Conservation (phyloP, 2,113 vertebrate species). For the Aegithalos caudatus region DNA sequence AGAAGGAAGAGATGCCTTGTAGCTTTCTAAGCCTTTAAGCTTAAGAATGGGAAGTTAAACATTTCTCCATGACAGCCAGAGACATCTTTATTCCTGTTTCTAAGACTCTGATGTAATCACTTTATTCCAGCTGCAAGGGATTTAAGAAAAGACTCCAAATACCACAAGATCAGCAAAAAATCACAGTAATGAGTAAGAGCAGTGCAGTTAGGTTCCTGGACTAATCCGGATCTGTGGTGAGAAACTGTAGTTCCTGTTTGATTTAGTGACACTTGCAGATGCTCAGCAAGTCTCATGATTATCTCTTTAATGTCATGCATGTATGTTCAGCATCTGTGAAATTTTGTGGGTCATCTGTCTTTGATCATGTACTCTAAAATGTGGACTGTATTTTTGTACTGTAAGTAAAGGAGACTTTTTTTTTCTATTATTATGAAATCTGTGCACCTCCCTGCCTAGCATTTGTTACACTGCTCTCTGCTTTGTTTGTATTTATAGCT, state of each 20-base stretch:
- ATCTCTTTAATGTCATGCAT: background rate
- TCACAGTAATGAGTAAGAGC: background rate
- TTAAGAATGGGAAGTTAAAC: background rate
- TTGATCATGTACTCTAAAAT: background rate
- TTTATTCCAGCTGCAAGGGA: constrained; percentile 14
- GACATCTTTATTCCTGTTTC: background rate
- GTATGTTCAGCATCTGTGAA: background rate
- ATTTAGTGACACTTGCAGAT: background rate
- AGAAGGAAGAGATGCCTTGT: background rate
- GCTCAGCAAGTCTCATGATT: background rate
- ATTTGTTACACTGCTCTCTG: background rate
- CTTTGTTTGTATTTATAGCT: background rate
- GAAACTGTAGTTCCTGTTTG: background rate
- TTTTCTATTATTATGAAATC: background rate
- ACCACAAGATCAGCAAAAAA: constrained; percentile 16
- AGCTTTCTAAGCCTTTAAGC: constrained; percentile 9
- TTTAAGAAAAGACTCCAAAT: constrained; percentile 16
- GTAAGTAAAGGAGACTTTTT: background rate
- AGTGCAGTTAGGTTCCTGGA: background rate
- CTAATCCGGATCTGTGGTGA: background rate
- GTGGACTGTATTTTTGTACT: background rate
- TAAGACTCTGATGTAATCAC: constrained; percentile 11
- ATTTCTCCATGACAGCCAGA: background rate
- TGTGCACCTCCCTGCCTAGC: background rate
- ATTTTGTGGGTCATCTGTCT: background rate